Conservation (phyloP, 1,140 invertebrate genomes). For the Pseudoatta argentina region DNA sequence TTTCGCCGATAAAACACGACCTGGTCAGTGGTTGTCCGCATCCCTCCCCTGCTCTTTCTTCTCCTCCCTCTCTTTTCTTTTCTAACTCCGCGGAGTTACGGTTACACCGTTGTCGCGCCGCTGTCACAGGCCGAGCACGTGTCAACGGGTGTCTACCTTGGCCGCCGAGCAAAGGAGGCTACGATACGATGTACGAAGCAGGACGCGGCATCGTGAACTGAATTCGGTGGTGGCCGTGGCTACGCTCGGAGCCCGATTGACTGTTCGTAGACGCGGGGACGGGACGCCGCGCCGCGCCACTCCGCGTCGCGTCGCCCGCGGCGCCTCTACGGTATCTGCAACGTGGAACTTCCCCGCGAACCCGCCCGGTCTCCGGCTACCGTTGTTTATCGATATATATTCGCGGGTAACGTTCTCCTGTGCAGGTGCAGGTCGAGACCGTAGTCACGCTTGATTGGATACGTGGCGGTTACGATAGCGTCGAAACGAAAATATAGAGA, state of each 20-base stretch:
- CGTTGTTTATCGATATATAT: constrained; percentile 53
- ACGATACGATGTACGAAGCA: constrained; percentile 57
- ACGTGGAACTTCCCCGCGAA: constrained; percentile 63
- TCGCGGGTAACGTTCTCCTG: neutral
- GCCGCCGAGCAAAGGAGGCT: constrained; percentile 42
- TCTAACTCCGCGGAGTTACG: neutral
- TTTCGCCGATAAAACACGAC: constrained; percentile 8
- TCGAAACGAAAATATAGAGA: constrained; percentile 14
- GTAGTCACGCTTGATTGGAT: constrained; percentile 29
- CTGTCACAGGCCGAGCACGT: constrained; percentile 54
- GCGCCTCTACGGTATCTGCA: constrained; percentile 68
- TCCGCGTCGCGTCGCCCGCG: constrained; percentile 57
- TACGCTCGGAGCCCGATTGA: constrained; percentile 78
- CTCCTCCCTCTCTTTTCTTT: neutral
- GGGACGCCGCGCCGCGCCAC: neutral
- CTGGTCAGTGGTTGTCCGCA: neutral
- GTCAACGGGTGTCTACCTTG: constrained; percentile 57
- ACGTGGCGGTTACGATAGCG: constrained; percentile 12
- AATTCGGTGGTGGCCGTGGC: constrained; percentile 75
- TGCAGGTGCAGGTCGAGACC: constrained; percentile 16
- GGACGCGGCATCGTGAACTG: constrained; percentile 75
- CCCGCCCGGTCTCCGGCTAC: constrained; percentile 24
- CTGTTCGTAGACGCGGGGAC: constrained; percentile 63
- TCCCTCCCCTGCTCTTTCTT: no score
- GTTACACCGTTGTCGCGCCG: neutral